Evolutionary conservation across 1,140 invertebrate species (phyloP), one percentile per base, ranked within the genome.

Genomic region (Penaeus vannamei): DNA sequence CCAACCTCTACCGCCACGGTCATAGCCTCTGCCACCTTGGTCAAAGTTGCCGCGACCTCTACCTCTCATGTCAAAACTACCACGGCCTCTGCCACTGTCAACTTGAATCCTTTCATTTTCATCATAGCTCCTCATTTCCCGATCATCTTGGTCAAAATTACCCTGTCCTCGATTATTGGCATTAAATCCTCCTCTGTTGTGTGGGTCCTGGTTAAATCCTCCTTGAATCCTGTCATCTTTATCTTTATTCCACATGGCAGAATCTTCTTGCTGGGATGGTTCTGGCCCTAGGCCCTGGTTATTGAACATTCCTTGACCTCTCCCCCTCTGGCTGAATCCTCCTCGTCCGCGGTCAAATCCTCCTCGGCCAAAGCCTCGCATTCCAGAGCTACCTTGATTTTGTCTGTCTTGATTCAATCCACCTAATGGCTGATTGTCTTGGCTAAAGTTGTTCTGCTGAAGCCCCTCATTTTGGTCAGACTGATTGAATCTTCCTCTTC

Each of bases 141-240:
- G 10, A 53, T 53, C 53, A 53, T 53, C 53, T 10, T 53, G 53
- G 53, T 53, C 53, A 53, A 53, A 53, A 14, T 53, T 53, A 53
- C 53, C 8, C 53, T 53, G 53, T 53, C 53, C 53, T 53, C 53
- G 53, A 53, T 17, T 17, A 10, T 17, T 53, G 53, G 53, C 17
- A 17, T 53, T 53, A 12, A 53, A 53, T 53, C 53, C 53, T 53
- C 12, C 53, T 53, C 53, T 53, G 53, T 17, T 17, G 17, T 53
- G 53, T 64, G 60, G 60, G 22, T 59, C 20, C 26, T 81, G 19
- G 46, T 81, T 59, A 81, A 81, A n/a, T 2, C 46, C 79, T 60
- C 79, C 79, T 26, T 46, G 46, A 59, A 81, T 17, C 29, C 79
- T 81, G 46, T 81, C 79, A 81, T 81, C 79, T 81, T 81, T 53